Evolutionary conservation across 2,113 vertebrate genomes (phyloP), one percentile per base, ranked within the genome.

Genomic region (Nibea coibor): DNA sequence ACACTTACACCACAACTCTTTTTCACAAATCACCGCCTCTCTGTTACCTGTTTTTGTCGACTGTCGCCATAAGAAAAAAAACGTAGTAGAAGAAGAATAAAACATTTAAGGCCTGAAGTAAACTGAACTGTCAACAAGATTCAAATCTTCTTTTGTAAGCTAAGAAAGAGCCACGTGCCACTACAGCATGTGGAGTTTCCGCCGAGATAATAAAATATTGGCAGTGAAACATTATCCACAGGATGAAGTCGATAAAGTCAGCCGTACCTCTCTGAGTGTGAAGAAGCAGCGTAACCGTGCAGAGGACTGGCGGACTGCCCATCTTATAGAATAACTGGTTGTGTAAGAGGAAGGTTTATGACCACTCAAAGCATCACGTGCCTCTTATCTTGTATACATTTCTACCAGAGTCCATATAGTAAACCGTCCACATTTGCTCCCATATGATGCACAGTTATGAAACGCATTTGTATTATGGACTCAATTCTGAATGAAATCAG

Each of bases 361-460:
- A 69, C 71, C 69, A 50, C 39, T 50, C 17, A n/a, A 22, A 59
- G 61, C 39, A 4, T 59, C 88, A 90, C 35, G 92, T 8, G 4
- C 22, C 19, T 73, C 69, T 89, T 91, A 90, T 92, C 88, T 82
- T 43, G 3, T 57, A 69, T 63, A 80, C 31, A 59, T 80, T 69
- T 48, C 39, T 68, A 5, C 8, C 19, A 45, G 14, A 74, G 72
- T 48, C 76, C 35, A 81, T 84, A 81, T 83, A 82, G 73, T 2
- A 45, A 45, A 47, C 20, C 20, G 20, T 70, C 42, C 28, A n/a
- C 39, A 22, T 26, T 42, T 35, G 0, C 17, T 11, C 0, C 2
- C 8, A 15, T 48, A 35, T 16, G 3, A 73, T 39, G 3, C 2
- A 11, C n/a, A 10, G 0, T 31, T 43, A 47, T 54, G 35, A 28